Evolutionary conservation across 2,113 vertebrate species (phyloP).

Genomic region (Etheostoma spectabile): DNA sequence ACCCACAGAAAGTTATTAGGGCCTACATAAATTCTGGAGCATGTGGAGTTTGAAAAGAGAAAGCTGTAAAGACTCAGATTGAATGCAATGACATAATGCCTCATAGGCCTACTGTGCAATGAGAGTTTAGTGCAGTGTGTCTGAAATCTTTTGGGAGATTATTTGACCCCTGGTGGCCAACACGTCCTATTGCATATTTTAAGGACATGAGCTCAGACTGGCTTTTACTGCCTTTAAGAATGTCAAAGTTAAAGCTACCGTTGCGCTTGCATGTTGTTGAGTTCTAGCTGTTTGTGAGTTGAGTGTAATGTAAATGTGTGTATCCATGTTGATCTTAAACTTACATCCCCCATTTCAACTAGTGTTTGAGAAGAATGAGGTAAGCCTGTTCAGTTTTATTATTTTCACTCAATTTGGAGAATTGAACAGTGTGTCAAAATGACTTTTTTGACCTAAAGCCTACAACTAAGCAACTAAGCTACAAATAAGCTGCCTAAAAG

Average conservation of each 20-base stretch:
- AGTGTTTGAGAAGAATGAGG: background rate
- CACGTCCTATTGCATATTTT: background rate
- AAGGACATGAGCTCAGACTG: background rate
- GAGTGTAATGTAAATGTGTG: background rate
- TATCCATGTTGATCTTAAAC: background rate
- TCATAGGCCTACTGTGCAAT: no score
- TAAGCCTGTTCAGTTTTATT: background rate
- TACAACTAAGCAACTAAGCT: slow-evolving; percentile 16
- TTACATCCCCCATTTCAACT: background rate
- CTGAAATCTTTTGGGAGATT: background rate
- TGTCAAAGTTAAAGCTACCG: background rate
- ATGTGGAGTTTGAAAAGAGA: no score
- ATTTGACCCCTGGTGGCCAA: background rate
- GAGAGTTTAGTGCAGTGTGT: background rate
- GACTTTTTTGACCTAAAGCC: background rate
- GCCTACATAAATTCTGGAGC: no score
- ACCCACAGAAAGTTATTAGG: no score
- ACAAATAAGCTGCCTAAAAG: slow-evolving; percentile 6
- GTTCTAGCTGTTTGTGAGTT: background rate
- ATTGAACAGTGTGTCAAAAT: background rate
- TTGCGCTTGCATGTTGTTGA: background rate
- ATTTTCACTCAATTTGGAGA: background rate
- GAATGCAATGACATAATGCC: no score
- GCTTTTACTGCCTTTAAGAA: background rate
- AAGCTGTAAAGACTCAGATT: no score